Evolutionary conservation across 2,113 vertebrate genomes (phyloP).

Genomic region (Hippocampus barbouri): DNA sequence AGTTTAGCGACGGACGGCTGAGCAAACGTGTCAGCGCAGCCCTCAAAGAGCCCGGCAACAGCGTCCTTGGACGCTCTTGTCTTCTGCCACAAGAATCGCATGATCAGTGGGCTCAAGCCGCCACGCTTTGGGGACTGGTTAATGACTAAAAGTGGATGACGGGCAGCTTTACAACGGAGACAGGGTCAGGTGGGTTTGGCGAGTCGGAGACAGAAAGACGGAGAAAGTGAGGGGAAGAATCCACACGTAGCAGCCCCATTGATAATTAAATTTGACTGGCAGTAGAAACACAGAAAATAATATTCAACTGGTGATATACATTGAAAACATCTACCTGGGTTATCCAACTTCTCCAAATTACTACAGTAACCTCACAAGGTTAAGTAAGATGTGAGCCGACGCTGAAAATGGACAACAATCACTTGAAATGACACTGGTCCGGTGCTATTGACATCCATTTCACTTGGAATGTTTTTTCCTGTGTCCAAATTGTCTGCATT

Average conservation of each 20-base stretch:
- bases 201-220: slow-evolving; percentile 28
- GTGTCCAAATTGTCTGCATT: no score
- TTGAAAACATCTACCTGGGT: slow-evolving; percentile 27
- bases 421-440: no score
- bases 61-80: slow-evolving; percentile 30
- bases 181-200: slow-evolving; percentile 34
- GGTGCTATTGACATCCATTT: no score
- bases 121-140: slow-evolving; percentile 38
- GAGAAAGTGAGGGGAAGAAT: neutral
- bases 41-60: slow-evolving; percentile 28
- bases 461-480: no score
- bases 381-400: no score
- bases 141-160: slow-evolving; percentile 56
- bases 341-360: neutral
- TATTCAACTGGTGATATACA: slow-evolving; percentile 41
- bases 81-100: slow-evolving; percentile 27
- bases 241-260: neutral
- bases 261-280: slow-evolving; percentile 58
- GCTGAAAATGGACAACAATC: no score
- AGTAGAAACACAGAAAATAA: slow-evolving; percentile 37
- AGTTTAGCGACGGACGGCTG: slow-evolving; percentile 23
- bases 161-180: slow-evolving; percentile 52
- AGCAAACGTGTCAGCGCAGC: slow-evolving; percentile 39
- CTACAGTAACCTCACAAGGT: neutral
- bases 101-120: slow-evolving; percentile 39